Conservation (phyloP, 2,888 invertebrate genomes). For the Drosophila antonietae region DNA sequence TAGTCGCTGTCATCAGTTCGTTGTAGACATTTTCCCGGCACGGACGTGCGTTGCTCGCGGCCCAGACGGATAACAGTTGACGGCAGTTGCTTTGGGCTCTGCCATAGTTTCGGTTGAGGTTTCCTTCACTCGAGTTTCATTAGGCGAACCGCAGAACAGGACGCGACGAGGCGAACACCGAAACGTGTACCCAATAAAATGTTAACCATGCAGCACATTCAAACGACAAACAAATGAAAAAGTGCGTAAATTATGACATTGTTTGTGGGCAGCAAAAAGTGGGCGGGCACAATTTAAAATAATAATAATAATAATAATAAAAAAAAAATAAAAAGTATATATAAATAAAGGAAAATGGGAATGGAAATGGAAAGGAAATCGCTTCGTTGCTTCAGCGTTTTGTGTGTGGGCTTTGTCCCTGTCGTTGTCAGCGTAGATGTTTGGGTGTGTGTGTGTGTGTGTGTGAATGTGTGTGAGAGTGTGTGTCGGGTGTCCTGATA, state of each 20-base stretch:
- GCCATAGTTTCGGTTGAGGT: slow-evolving; percentile 54
- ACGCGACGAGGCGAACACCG: slow-evolving; percentile 27
- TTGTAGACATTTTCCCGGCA: slow-evolving; percentile 81
- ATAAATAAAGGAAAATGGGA: slow-evolving; percentile 17
- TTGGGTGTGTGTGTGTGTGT: slow-evolving; percentile 27
- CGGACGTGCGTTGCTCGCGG: slow-evolving; percentile 69
- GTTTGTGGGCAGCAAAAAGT: slow-evolving; percentile 9
- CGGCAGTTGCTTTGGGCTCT: slow-evolving; percentile 32
- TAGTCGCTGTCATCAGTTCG: slow-evolving; percentile 63
- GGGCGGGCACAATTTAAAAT: slow-evolving; percentile 34
- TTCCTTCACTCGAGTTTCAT: slow-evolving; percentile 66
- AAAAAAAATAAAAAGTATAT: not conserved
- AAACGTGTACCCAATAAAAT: slow-evolving; percentile 52
- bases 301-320: slow-evolving; percentile 3
- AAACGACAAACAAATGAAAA: slow-evolving; percentile 59
- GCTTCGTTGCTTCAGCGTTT: slow-evolving; percentile 43
- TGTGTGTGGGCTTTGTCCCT: slow-evolving; percentile 42
- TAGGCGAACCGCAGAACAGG: slow-evolving; percentile 53
- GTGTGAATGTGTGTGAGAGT: slow-evolving; percentile 42
- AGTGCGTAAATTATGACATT: slow-evolving; percentile 79
- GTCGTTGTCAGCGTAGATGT: slow-evolving; percentile 21
- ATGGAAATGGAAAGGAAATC: slow-evolving; percentile 45
- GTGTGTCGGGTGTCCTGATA: slow-evolving; percentile 74
- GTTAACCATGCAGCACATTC: slow-evolving; percentile 52
- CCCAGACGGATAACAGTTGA: slow-evolving; percentile 37